These are phyloP conservation scores for Champsocephalus gunnari DNA, from an alignment of 2,797 vertebrate genomes.

Conservation along the genomic window DNA sequence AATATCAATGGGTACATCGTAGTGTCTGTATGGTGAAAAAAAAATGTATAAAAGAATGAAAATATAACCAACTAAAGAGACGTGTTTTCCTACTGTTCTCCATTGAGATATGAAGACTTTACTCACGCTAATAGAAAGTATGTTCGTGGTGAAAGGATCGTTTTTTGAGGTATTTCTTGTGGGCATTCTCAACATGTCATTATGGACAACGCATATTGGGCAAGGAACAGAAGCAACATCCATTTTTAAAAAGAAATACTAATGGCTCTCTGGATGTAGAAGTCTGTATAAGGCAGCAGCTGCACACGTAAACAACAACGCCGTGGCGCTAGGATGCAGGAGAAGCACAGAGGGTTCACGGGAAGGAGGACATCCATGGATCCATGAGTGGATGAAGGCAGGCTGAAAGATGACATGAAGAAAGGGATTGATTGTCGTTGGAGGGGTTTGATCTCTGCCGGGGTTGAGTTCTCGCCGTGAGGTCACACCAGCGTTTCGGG, in stretches of 20 bases:
- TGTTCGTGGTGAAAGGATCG: conserved; percentile 17
- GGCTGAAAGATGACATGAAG: neutral
- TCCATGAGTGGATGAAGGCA: conserved; percentile 12
- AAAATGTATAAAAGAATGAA: conserved; percentile 1
- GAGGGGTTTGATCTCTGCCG: conserved; percentile 4
- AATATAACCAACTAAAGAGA: conserved; percentile 2
- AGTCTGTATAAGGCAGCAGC: conserved; percentile 74
- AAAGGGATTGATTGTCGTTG: conserved; percentile 38
- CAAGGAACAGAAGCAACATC: conserved; percentile 48
- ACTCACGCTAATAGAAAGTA: conserved; percentile 24
- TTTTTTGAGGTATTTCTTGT: conserved; percentile 77
- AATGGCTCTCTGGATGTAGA: conserved; percentile 65
- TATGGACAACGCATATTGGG: conserved; percentile 27
- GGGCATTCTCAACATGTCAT: conserved; percentile 33
- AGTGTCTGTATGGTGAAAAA: conserved; percentile 36
- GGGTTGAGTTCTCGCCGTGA: neutral
- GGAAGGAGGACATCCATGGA: conserved; percentile 3
- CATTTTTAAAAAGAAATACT: conserved; percentile 50
- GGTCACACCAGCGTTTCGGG: conserved; percentile 95
- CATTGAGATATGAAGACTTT: conserved; percentile 46
- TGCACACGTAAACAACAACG: conserved; percentile 76
- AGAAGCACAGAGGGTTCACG: conserved; percentile 6
- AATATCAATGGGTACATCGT: conserved; percentile 56
- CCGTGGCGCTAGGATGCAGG: conserved; percentile 45
- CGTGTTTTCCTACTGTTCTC: conserved; percentile 46